Base-by-base conservation (phyloP, 2,888 invertebrate species). In the Agrotis puta region DNA sequence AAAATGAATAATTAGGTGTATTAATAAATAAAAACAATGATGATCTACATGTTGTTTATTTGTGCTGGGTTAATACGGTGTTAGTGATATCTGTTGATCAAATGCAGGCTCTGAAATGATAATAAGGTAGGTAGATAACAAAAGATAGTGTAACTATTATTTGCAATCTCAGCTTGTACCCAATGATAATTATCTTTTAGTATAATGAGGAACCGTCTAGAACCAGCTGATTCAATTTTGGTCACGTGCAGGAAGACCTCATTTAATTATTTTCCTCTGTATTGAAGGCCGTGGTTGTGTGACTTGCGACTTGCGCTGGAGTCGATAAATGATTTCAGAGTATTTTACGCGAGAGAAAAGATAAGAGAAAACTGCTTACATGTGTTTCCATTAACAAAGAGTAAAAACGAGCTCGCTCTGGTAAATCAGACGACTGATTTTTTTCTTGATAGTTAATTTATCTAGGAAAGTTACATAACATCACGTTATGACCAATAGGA, bases 91-190 rank as follows among this genome's bases (percentile, higher is more conserved):
- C 69, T 64, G 27, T 53, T 68, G 61, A 48, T 62, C 33, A 62
- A 79, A 79, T 79, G 79, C 59, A 64, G 20, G 63, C 47, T 33
- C 3, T 64, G 16, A 9, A 53, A 24, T 70, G 79, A 77, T 77
- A 74, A 53, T 45, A 39, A 48, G 64, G 48, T 74, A 50, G 72
- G 58, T 47, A 65, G 39, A 11, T 39, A 39, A 39, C 39, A 62
- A 20, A 45, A 39, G 27, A 71, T 57, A 71, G 11, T 39, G 39
- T 9, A 39, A 11, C n/a, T 48, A 62, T 72, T 62, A 16, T 20
- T 27, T 24, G 20, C 51, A 64, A 68, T 57, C 74, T 45, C 43
- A 22, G 18, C 51, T 67, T 73, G 51, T 59, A 51, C 56, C 24
- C 24, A 54, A 54, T 66, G 43, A 61, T 68, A 33, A 64, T 67